phyloP scores from a whole-genome alignment of 92 coral and sea anemone genomes.

The Galaxea fascicularis region DNA sequence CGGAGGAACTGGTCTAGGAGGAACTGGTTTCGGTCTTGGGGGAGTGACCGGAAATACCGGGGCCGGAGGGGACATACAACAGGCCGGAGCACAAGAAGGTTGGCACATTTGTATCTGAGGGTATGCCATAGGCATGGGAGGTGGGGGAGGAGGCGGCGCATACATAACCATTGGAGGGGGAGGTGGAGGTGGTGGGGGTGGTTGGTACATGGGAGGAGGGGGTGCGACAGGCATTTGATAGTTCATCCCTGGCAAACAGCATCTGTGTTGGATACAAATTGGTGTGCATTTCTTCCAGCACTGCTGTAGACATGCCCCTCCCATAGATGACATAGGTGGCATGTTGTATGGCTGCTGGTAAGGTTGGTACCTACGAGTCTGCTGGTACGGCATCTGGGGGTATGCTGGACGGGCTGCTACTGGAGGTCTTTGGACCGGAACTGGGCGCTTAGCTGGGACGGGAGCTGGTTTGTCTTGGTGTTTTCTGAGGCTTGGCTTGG shows the following conservation, averaged over 20 bases:
- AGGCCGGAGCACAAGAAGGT: conserved; percentile 83
- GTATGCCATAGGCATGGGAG: conserved; percentile 50
- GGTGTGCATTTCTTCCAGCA: conserved; percentile 84
- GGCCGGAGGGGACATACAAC: conserved; percentile 71
- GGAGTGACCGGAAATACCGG: conserved; percentile 60
- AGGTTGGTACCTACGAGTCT: conserved; percentile 19
- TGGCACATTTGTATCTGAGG: conserved; percentile 58
- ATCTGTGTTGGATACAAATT: conserved; percentile 81
- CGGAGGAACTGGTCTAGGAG: conserved; percentile 48
- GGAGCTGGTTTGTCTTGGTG: conserved; percentile 39
- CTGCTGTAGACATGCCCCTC: conserved; percentile 74
- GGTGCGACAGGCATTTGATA: conserved; percentile 65
- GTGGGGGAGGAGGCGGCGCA: conserved; percentile 58
- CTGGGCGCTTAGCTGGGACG: conserved; percentile 31
- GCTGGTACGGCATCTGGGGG: conserved; percentile 44
- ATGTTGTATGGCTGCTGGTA: conserved; percentile 29
- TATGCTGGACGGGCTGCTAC: conserved; percentile 42
- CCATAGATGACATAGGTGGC: conserved; percentile 73
- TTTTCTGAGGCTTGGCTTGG: conserved; percentile 13
- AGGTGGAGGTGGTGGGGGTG: conserved; percentile 70
- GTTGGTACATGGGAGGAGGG: conserved; percentile 68
- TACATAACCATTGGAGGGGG: conserved; percentile 44
- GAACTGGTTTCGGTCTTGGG: conserved; percentile 55
- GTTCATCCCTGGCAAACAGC: conserved; percentile 62
- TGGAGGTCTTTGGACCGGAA: conserved; percentile 27